A percentile compares a stretch with the other conserved stretches of the same genome.
These are phyloP conservation scores for Falco peregrinus DNA, from an alignment of 2,797 vertebrate genomes.

Conservation along the genomic window DNA sequence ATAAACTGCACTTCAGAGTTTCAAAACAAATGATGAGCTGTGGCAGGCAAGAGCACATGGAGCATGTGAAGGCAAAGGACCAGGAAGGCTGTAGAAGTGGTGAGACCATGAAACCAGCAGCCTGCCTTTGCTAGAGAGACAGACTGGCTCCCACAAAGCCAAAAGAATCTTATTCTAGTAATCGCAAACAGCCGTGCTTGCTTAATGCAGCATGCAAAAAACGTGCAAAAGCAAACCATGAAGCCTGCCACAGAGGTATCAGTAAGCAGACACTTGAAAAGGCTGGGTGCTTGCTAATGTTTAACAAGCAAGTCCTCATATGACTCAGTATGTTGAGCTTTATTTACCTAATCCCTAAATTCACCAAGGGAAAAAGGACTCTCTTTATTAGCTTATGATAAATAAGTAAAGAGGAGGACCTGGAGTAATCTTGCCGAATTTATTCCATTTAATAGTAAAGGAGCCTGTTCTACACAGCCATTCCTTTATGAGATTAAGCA, in stretches of 20 bases:
- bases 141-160: neutral
- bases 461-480: neutral
- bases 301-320: constrained; percentile 44
- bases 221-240: neutral
- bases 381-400: constrained; percentile 1
- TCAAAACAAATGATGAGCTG: neutral
- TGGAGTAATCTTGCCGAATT: neutral
- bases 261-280: constrained; percentile 19
- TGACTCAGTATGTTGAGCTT: constrained; percentile 24
- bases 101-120: neutral
- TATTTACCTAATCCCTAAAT: constrained; percentile 55
- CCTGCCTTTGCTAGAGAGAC: neutral
- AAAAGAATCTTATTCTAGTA: neutral
- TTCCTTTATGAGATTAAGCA: neutral
- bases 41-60: neutral
- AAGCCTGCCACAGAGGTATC: neutral
- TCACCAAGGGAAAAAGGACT: neutral
- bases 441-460: neutral
- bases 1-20: neutral
- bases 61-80: neutral
- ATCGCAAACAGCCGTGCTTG: neutral
- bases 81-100: neutral
- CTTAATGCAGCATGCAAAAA: accelerated
- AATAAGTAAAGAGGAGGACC: neutral
- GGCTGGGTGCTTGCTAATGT: constrained; percentile 40